Evolutionary conservation across 2,888 invertebrate species (phyloP), one percentile per base, ranked within the genome.

Genomic region (Cetonia aurata): DNA sequence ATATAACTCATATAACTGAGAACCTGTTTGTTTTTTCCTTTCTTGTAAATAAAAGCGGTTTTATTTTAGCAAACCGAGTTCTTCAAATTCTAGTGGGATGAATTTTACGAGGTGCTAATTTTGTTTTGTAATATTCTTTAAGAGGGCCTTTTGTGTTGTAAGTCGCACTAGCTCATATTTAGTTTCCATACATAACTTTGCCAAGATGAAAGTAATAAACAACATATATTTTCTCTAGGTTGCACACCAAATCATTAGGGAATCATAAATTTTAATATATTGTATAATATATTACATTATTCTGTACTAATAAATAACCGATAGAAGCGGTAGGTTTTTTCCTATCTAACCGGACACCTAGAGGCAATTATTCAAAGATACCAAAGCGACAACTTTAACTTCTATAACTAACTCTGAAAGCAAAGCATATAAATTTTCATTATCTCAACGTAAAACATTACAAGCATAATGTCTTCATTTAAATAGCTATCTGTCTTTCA

Each of bases 371-470:
- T 56, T 56, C 56, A 56, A 56, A 56, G 37, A 41, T 56, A 37
- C 56, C 41, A 41, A 1, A 25, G 56, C 17, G 56, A 56, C 56
- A 56, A 15, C 56, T 56, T 41, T 37, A 56, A 56, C 37, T 37
- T 15, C 13, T 56, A 56, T 17, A 56, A 56, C 41, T 41, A 56
- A 33, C 15, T 56, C 37, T 48, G 33, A 62, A 62, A 62, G 62
- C 62, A 31, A 62, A 62, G 48, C 62, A 62, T 46, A 62, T 62
- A 62, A 62, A 62, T 62, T 62, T 62, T 62, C 48, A 62, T 62
- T 62, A 62, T 62, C 62, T 62, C 48, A 46, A 48, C 48, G 62
- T 62, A 62, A 62, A 62, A 62, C 62, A 62, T 33, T 62, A 62
- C 62, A 42, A 12, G 48, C 33, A 48, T 62, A 62, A 62, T 62